Evolutionary conservation across 2,113 vertebrate species (phyloP), one percentile per base, ranked within the genome.

Genomic region (Colius striatus): DNA sequence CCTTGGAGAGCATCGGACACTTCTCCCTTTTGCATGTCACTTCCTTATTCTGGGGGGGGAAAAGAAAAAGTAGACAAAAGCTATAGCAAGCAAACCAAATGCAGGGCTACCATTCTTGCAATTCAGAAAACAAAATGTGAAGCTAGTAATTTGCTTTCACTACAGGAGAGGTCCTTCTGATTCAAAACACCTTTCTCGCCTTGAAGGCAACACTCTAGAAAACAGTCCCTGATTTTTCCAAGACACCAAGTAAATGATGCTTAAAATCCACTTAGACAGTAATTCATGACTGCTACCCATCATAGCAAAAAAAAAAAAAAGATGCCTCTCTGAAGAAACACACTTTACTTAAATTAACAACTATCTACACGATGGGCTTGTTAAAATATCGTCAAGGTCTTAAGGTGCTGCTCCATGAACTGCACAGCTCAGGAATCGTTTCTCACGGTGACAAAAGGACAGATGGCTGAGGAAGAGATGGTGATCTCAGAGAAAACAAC

Each of bases 11-110:
- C 62, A 96, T 94, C 0, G 98, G 99, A 92, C 99, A 99, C 95
- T 99, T 99, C 97, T 99, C 99, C 96, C 99, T 98, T 89, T 98
- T 99, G 93, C 99, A 99, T 53, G 99, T 99, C 67, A 99, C 99
- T 96, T 99, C 99, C 90, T 99, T 99, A 27, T 99, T 99, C 99
- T 99, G 97, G 62, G 26, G 21, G 19, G 32, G 72, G 83, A 43
- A 30, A 83, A 60, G 21, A 60, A 38, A 32, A 62, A 58, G 88
- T 27, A 93, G 18, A 87, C 50, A 92, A 90, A 70, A 92, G 58
- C 72, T 87, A 86, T 38, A 90, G 47, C 53, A 92, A 90, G 75
- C 50, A 92, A 68, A 76, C 65, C 62, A 86, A 78, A 66, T 41
- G 21, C 41, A 92, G 17, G 4, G 32, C 36, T 92, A 83, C 43